Conservation (phyloP, 1,140 invertebrate species). For the Apis mellifera region Amel_HAv3.1 CM009944.2:6686001-6686500, state of each 20-base stretch:
- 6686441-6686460: conserved; percentile 72
- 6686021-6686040: neutral
- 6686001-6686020: neutral
- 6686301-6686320: neutral
- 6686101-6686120: neutral
- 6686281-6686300: neutral
- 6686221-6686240: too few species aligned
- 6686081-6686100: neutral
- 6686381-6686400: conserved; percentile 69
- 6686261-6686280: too few species aligned
- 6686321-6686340: neutral
- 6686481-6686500: conserved; percentile 35
- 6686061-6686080: conserved; percentile 8
- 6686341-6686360: neutral
- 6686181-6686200: too few species aligned
- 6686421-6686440: conserved; percentile 60
- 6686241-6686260: too few species aligned
- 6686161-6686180: too few species aligned
- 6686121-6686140: too few species aligned
- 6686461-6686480: conserved; percentile 46
- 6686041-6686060: conserved; percentile 10
- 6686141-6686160: too few species aligned
- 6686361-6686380: neutral
- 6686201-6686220: too few species aligned
- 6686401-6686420: conserved; percentile 70